A percentile compares a stretch with the other conserved stretches of the same genome.
Conservation (phyloP, 2,888 invertebrate species). For the Dryomyza anilis region DNA sequence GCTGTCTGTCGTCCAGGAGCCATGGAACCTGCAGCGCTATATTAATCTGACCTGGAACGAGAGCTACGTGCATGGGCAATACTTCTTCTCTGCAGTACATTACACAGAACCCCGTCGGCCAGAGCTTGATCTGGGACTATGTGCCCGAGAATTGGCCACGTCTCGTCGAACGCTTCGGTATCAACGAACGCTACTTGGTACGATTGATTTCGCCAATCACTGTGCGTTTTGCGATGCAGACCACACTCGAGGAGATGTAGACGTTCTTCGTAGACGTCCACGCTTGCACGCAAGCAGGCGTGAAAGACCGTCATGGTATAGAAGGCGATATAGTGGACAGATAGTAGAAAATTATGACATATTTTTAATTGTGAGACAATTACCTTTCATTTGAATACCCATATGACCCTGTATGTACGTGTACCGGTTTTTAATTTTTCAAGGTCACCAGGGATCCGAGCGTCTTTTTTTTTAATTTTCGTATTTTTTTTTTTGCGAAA, state of each 20-base stretch:
- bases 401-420: no score
- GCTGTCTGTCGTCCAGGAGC: no score
- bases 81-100: conserved; percentile 76
- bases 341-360: no score
- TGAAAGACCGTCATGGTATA: conserved; percentile 81
- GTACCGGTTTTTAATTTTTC: no score
- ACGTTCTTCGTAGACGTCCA: conserved; percentile 81
- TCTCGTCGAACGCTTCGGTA: conserved; percentile 76
- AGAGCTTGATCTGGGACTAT: conserved; percentile 81
- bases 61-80: conserved; percentile 78
- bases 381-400: no score
- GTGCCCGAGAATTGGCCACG: conserved; percentile 78
- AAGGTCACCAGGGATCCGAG: no score
- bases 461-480: no score
- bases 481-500: no score
- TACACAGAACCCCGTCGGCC: conserved; percentile 75
- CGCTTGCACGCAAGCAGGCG: conserved; percentile 72
- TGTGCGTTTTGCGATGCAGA: conserved; percentile 69
- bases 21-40: no score
- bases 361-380: no score
- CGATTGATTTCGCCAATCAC: conserved; percentile 75
- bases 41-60: conserved; percentile 77
- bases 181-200: conserved; percentile 84
- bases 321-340: no score
- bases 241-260: conserved; percentile 77